Evolutionary conservation across 2,797 vertebrate species (phyloP), one percentile per base, ranked within the genome.

Genomic region (Oreortyx pictus): DNA sequence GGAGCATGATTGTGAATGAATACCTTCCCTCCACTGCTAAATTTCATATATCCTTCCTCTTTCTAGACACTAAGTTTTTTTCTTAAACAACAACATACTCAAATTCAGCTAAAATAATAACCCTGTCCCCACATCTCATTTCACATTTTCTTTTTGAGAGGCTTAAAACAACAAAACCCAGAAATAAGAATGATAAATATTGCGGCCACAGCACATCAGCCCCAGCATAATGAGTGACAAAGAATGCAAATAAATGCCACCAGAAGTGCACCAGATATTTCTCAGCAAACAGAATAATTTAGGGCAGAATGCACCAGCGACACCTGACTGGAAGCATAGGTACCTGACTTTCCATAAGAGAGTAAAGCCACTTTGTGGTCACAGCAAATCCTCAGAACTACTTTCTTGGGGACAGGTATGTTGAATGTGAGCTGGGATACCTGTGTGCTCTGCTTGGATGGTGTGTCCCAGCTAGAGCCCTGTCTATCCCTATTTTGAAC

Each of bases 321-420:
- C 20, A 16, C 15, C 10, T 3, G 0, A 20, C 25, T n/a, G 52
- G 79, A 87, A 87, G 60, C 13, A 20, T 24, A 13, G 6, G 11
- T 19, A 44, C 13, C 31, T 18, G 46, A 52, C 27, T 73, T 76
- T 31, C 39, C 35, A 54, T 14, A 0, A 0, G 14, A 70, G 14
- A 14, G 22, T 65, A 89, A 81, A 43, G 11, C 31, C 54, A 43
- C 20, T 54, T 66, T 0, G 0, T 5, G 6, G 22, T 56, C 35
- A 67, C 33, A 47, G 59, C 14, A 49, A 57, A 57, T 86, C 39
- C 22, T 57, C 35, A 10, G 57, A 44, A 71, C 33, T 64, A 24
- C 7, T 24, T 78, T 44, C 52, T 76, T 6, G 18, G 47, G 74
- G 29, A n/a, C 6, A 62, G 14, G 14, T 13, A n/a, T 0, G 1